Percentiles rank a stretch among this genome's conserved stretches.
phyloP scores from a whole-genome alignment of 2,113 vertebrate species.

The Eurypyga helias region DNA sequence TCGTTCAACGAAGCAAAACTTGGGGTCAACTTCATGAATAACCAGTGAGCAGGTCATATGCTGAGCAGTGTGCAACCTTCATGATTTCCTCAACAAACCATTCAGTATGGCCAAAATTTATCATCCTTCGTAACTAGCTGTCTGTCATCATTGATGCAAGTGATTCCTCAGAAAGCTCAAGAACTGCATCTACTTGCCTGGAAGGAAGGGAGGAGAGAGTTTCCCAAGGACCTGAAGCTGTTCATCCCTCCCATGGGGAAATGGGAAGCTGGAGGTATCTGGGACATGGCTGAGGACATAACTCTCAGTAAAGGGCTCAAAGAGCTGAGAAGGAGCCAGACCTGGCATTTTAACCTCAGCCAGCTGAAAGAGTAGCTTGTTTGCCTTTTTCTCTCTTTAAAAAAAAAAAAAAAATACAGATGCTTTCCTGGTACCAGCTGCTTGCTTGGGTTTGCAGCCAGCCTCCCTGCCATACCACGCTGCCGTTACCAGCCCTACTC shows the following conservation, averaged over 20 bases:
- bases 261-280: background rate
- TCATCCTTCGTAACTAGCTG: background rate
- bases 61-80: background rate
- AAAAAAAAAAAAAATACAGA: background rate
- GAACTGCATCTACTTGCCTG: background rate
- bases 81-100: background rate
- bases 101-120: background rate
- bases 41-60: background rate
- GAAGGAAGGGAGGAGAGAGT: conserved; percentile 5
- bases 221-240: conserved; percentile 26
- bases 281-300: background rate
- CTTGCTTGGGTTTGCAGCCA: background rate
- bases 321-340: background rate
- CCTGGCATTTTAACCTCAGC: background rate
- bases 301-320: background rate
- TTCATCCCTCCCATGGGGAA: background rate
- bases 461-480: background rate
- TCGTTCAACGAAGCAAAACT: background rate
- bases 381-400: background rate
- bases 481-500: background rate
- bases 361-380: conserved; percentile 1
- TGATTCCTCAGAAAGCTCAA: background rate
- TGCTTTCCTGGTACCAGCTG: background rate
- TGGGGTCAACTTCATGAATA: background rate
- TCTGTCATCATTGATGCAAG: background rate